A percentile compares a stretch with the other conserved stretches of the same genome.
Evolutionary conservation across 2,113 vertebrate species (phyloP).

Genomic region (Hippocampus zosterae): DNA sequence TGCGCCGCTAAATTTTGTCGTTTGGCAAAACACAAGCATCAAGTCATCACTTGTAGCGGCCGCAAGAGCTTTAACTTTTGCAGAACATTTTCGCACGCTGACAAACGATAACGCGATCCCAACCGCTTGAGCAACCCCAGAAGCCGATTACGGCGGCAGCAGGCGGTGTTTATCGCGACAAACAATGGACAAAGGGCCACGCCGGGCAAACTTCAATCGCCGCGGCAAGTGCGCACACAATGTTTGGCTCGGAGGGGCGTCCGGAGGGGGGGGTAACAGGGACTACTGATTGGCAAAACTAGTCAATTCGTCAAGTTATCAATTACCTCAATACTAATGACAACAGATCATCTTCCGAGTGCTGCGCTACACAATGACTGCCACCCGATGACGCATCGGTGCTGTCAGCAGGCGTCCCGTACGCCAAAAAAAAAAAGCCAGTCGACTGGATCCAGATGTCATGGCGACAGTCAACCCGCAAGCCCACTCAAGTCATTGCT

Average conservation of each 20-base stretch:
- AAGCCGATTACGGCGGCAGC: slow-evolving; percentile 30
- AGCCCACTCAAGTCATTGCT: slow-evolving; percentile 25
- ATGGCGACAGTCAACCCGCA: slow-evolving; percentile 51
- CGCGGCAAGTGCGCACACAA: slow-evolving; percentile 28
- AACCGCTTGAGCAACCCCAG: slow-evolving; percentile 24
- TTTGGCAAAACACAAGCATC: background rate
- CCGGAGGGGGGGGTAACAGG: slow-evolving; percentile 17
- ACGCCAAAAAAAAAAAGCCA: slow-evolving; percentile 1
- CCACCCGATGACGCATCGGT: background rate
- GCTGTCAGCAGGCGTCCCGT: slow-evolving; percentile 5
- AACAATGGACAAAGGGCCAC: slow-evolving; percentile 29
- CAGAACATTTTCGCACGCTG: background rate
- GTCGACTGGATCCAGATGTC: slow-evolving; percentile 43
- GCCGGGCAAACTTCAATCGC: slow-evolving; percentile 22
- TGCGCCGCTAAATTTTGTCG: no score
- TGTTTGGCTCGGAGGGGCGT: slow-evolving; percentile 28
- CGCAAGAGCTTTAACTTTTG: background rate
- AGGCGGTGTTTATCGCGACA: slow-evolving; percentile 11
- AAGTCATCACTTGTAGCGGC: slow-evolving; percentile 1
- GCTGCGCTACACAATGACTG: background rate
- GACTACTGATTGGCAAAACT: background rate
- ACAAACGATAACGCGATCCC: background rate
- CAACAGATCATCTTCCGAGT: no score
- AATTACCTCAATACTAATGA: no score
- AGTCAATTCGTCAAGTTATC: background rate